These are phyloP conservation scores for Neoascia interrupta DNA, from an alignment of 2,888 invertebrate species.

Conservation along the genomic window DNA sequence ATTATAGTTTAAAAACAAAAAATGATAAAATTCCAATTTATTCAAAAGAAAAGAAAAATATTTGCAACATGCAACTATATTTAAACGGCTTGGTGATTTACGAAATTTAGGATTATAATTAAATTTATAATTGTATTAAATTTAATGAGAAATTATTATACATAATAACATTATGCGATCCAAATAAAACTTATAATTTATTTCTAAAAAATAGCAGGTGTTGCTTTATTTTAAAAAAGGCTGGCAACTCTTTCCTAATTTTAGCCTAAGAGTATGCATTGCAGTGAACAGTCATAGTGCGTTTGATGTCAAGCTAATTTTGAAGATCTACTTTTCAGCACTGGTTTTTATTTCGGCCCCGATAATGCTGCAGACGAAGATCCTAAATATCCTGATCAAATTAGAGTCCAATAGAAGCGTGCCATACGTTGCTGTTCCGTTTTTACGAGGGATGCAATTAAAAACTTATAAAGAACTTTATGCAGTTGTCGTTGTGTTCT, in stretches of 20 bases:
- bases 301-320: too few relatives aligned
- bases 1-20: background rate
- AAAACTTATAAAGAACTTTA: too few relatives aligned
- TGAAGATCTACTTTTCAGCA: too few relatives aligned
- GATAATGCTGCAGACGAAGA: too few relatives aligned
- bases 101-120: slow-evolving; percentile 42
- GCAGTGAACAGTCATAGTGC: too few relatives aligned
- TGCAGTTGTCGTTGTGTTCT: too few relatives aligned
- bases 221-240: background rate
- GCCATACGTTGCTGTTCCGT: too few relatives aligned
- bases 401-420: too few relatives aligned
- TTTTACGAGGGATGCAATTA: too few relatives aligned
- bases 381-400: too few relatives aligned
- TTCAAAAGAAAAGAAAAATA: slow-evolving; percentile 11
- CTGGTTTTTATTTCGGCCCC: too few relatives aligned
- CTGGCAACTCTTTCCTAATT: background rate
- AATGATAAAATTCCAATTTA: slow-evolving; percentile 20
- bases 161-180: slow-evolving; percentile 54
- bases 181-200: slow-evolving; percentile 52
- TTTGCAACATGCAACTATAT: slow-evolving; percentile 29
- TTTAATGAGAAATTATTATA: slow-evolving; percentile 44
- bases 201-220: slow-evolving; percentile 37
- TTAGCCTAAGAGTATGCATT: background rate
- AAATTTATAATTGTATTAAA: slow-evolving; percentile 51
- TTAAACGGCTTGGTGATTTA: slow-evolving; percentile 56